Evolutionary conservation across 2,888 invertebrate species (phyloP).

Genomic region (Theodoxus fluviatilis): DNA sequence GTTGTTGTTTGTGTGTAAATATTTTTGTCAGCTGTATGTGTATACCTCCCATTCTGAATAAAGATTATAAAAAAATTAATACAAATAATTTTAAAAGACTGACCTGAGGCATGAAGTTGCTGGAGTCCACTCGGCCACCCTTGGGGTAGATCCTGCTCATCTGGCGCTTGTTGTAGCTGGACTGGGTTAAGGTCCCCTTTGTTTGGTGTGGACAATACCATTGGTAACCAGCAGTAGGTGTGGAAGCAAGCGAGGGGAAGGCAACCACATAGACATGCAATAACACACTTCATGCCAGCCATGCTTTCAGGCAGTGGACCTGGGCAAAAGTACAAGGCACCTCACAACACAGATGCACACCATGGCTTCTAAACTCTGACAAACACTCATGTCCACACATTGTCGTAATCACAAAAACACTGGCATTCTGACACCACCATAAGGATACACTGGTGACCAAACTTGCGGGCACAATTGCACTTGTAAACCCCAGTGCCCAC

Average conservation of each 20-base stretch:
- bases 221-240: conserved; percentile 29
- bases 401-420: too few relatives aligned
- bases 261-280: neutral
- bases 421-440: too few relatives aligned
- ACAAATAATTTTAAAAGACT: conserved; percentile 11
- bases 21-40: neutral
- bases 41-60: neutral
- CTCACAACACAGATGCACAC: too few relatives aligned
- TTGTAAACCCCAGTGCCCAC: too few relatives aligned
- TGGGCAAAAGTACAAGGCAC: too few relatives aligned
- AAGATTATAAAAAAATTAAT: neutral
- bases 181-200: conserved; percentile 41
- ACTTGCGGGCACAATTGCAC: too few relatives aligned
- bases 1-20: neutral
- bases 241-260: neutral
- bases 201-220: too few relatives aligned
- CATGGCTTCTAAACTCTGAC: too few relatives aligned
- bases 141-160: conserved; percentile 99
- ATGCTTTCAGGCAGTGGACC: too few relatives aligned
- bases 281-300: too few relatives aligned
- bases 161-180: conserved; percentile 93
- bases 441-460: too few relatives aligned
- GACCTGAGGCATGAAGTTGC: conserved; percentile 99
- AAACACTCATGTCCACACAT: too few relatives aligned
- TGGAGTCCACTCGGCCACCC: conserved; percentile 97